Percentiles rank a stretch among this genome's conserved stretches.
Evolutionary conservation across 2,113 vertebrate genomes (phyloP).

Genomic region (Cephalopholis sonnerati): DNA sequence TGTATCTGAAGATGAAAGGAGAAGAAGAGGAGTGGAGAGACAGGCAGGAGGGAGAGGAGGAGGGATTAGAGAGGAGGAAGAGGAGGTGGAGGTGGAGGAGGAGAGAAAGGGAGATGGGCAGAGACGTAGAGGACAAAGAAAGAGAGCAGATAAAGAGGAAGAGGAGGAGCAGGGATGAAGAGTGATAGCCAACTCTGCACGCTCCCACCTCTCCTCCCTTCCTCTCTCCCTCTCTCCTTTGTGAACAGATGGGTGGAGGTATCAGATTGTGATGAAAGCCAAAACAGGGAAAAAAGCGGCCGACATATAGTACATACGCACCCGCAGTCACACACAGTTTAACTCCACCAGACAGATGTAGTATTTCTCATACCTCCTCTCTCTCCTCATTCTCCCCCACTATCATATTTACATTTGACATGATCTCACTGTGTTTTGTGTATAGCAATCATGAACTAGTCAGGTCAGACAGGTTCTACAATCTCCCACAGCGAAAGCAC

Average conservation of each 20-base stretch:
- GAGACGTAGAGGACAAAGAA: constrained; percentile 67
- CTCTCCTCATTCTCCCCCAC: constrained; percentile 8
- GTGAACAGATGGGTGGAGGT: constrained; percentile 83
- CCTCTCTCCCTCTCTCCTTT: constrained; percentile 55
- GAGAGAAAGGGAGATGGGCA: constrained; percentile 32
- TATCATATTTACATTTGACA: constrained; percentile 25
- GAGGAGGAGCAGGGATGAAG: constrained; percentile 61
- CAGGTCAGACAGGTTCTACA: constrained; percentile 21
- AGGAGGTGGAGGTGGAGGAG: constrained; percentile 44
- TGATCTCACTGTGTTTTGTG: background rate
- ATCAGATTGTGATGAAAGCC: constrained; percentile 77
- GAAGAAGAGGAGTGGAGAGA: constrained; percentile 49
- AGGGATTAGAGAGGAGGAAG: constrained; percentile 49
- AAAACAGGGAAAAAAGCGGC: constrained; percentile 37
- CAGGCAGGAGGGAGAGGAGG: constrained; percentile 46
- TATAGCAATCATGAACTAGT: background rate
- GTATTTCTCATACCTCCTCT: constrained; percentile 26
- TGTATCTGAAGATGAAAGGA: constrained; percentile 70
- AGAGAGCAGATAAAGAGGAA: constrained; percentile 64
- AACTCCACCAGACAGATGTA: constrained; percentile 29
- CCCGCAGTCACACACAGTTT: constrained; percentile 15
- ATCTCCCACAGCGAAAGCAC: background rate
- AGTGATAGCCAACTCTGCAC: constrained; percentile 63
- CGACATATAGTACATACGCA: constrained; percentile 20
- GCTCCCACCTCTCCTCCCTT: constrained; percentile 60